phyloP scores from a whole-genome alignment of 2,888 invertebrate genomes.

The Drosophila mimica region DNA sequence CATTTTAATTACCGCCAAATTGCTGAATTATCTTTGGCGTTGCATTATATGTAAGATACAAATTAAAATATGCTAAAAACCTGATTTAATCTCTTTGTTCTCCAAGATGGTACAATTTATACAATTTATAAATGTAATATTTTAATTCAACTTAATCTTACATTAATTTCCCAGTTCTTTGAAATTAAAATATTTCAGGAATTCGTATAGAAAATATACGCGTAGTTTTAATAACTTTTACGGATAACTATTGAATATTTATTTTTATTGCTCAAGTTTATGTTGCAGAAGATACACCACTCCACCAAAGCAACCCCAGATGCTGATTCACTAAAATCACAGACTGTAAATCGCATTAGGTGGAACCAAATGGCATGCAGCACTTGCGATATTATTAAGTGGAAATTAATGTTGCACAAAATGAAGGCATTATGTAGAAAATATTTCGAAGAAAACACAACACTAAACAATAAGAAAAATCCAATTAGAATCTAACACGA shows the following conservation, averaged over 20 bases:
- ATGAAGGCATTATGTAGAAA: conserved; percentile 29
- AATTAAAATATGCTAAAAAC: background rate
- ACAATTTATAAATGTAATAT: background rate
- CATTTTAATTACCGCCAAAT: conserved; percentile 29
- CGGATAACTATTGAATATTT: background rate
- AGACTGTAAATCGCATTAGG: background rate
- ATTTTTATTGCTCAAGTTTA: background rate
- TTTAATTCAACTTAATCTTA: background rate
- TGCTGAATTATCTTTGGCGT: background rate
- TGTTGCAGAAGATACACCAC: background rate
- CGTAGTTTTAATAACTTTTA: background rate
- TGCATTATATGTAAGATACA: background rate
- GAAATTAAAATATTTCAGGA: background rate
- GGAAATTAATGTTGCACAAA: conserved; percentile 49
- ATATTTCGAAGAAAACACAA: conserved; percentile 29
- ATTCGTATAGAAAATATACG: background rate
- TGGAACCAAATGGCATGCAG: conserved; percentile 11
- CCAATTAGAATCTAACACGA: conserved; percentile 59
- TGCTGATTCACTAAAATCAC: background rate
- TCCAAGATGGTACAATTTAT: background rate
- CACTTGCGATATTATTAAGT: conserved; percentile 1
- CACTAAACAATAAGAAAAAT: conserved; percentile 23
- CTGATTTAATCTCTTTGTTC: background rate
- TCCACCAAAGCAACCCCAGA: background rate
- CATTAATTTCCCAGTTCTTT: background rate